These are phyloP conservation scores for Bombycilla garrulus DNA, from an alignment of 2,113 vertebrate genomes.

Conservation along the genomic window DNA sequence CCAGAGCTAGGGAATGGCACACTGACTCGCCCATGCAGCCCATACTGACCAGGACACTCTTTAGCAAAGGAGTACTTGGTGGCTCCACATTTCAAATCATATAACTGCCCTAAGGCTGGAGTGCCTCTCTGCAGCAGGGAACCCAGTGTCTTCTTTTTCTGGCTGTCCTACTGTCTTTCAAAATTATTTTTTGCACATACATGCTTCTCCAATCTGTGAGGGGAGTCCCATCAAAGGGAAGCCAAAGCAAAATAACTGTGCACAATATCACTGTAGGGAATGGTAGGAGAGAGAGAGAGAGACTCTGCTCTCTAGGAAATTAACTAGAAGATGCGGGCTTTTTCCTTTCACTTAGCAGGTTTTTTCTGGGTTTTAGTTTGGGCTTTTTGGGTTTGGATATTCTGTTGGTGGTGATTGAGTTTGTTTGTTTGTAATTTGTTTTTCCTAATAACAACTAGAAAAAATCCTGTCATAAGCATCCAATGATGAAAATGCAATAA, in stretches of 20 bases:
- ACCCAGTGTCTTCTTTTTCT: not conserved
- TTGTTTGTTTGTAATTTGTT: not conserved
- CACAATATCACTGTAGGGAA: not conserved
- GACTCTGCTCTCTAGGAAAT: not conserved
- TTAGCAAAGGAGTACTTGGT: not conserved
- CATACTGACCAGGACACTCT: not conserved
- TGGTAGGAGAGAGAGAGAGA: not conserved
- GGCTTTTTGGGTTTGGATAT: not conserved
- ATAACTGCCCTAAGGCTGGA: not conserved
- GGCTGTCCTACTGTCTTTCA: not conserved
- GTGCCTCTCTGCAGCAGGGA: not conserved
- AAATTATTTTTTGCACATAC: accelerated
- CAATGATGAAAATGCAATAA: not conserved
- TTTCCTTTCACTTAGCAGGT: not conserved
- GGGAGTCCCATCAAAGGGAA: not conserved
- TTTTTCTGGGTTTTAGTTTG: not conserved
- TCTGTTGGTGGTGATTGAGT: not conserved
- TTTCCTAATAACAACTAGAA: not conserved
- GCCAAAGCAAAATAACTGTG: not conserved
- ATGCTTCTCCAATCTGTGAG: not conserved
- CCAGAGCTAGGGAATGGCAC: not conserved
- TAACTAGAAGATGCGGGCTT: not conserved
- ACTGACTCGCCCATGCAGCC: not conserved
- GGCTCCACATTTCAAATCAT: not conserved
- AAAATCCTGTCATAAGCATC: not conserved